A percentile compares a stretch with the other conserved stretches of the same genome.
phyloP scores from a whole-genome alignment of 2,888 invertebrate genomes.

The Strigamia transsilvanica region DNA sequence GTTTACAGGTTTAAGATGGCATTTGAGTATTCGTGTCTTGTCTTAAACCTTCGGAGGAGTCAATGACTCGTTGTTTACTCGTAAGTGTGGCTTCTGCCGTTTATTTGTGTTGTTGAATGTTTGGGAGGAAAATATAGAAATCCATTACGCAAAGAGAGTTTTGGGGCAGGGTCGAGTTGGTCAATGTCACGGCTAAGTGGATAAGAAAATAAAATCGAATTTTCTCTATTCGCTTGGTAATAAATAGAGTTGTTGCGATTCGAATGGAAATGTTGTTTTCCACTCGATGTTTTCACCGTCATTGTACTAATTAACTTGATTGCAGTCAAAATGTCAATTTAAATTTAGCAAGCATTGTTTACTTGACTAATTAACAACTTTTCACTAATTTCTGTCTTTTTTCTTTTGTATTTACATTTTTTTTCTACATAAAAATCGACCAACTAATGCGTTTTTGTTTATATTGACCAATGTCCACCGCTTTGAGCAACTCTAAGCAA shows the following conservation, averaged over 20 bases:
- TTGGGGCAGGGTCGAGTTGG: not conserved
- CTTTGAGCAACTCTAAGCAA: not conserved
- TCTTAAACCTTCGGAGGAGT: slow-evolving; percentile 1
- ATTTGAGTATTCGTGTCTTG: not conserved
- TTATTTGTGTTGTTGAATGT: not conserved
- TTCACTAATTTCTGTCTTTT: not conserved
- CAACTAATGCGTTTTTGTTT: not conserved
- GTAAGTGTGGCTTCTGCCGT: not conserved
- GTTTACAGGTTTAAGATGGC: not conserved
- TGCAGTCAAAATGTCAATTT: not conserved
- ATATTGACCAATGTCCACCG: not conserved
- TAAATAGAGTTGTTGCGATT: not conserved
- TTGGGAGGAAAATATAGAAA: not conserved
- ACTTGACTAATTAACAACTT: not conserved
- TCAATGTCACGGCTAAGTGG: not conserved
- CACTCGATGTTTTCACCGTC: not conserved
- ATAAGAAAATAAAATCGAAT: not conserved
- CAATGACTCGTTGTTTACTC: slow-evolving; percentile 21
- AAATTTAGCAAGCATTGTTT: not conserved
- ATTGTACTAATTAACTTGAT: not conserved
- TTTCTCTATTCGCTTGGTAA: not conserved
- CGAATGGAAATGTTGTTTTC: not conserved
- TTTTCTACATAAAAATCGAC: too few species aligned
- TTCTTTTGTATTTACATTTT: too few species aligned
- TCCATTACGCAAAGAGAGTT: not conserved